A percentile compares a stretch with the other conserved stretches of the same genome.
Evolutionary conservation across 2,113 vertebrate species (phyloP).

Genomic region (Psophia crepitans): DNA sequence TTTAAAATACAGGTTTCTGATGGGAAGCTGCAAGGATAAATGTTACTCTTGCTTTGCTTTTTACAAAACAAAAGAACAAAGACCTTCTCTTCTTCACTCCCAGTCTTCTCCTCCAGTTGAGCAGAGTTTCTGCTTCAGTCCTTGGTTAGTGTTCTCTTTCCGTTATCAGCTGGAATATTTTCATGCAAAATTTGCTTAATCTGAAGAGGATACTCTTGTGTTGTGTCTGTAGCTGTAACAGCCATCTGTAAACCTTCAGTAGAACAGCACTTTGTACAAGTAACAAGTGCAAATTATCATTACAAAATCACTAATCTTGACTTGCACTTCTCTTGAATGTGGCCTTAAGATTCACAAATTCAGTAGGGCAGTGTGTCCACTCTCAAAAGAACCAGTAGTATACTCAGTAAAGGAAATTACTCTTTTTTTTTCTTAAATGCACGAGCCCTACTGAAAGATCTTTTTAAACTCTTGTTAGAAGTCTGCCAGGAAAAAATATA

Average conservation of each 20-base stretch:
- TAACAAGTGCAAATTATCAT: not conserved
- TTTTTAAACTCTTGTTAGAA: not conserved
- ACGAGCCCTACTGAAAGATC: not conserved
- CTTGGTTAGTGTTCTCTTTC: not conserved
- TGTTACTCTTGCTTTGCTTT: not conserved
- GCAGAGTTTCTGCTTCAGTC: not conserved
- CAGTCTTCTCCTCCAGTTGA: not conserved
- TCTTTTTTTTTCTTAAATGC: not conserved
- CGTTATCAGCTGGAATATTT: not conserved
- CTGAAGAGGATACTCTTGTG: not conserved
- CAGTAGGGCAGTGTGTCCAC: not conserved
- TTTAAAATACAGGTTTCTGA: not conserved
- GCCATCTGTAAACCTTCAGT: not conserved
- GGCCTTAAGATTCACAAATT: not conserved
- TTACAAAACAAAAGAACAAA: not conserved
- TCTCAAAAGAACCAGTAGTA: not conserved
- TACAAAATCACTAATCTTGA: not conserved
- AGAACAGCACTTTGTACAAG: not conserved
- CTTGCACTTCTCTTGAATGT: not conserved
- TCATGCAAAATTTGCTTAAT: not conserved
- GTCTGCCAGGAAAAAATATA: not conserved
- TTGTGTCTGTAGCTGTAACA: slow-evolving; percentile 10
- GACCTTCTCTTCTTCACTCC: not conserved
- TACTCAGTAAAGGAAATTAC: not conserved
- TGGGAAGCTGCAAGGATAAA: not conserved